Evolutionary conservation across 2,113 vertebrate genomes (phyloP), one percentile per base, ranked within the genome.

Genomic region (Azemiops feae): DNA sequence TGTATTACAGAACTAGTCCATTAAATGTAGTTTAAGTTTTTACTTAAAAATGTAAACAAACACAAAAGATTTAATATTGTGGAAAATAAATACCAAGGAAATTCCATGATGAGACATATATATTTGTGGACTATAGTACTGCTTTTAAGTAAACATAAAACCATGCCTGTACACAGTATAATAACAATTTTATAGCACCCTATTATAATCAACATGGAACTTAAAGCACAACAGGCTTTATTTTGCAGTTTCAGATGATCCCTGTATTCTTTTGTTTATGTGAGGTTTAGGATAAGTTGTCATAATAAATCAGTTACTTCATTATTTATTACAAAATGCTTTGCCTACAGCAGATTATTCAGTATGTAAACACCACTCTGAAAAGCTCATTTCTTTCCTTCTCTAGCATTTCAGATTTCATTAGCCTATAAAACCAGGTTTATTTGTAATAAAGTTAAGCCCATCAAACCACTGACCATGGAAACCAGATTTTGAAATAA

Each of bases 391-490:
- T 96, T 94, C 94, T 94, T 92, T 93, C 95, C 95, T 97, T 96
- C 93, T 96, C 96, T 95, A 97, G 30, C 96, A 97, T 98, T 98
- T 98, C 95, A 97, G 97, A 98, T 98, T 97, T 98, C 97, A 98
- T 98, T 98, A 98, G 98, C 96, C 98, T 98, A 98, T 98, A 98
- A 99, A 98, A 98, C 98, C 98, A 98, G 98, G 98, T 98, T 99
- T 98, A 98, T 98, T 98, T 97, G 98, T 99, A 99, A 99, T 98
- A 98, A 99, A 99, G 99, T 99, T 99, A 99, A 99, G 98, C 98
- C 98, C 98, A 97, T 98, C 98, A 97, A 98, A 98, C 97, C 96
- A 97, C 97, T 98, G 98, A 97, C 98, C 98, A 98, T 98, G 97
- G 97, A 98, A 99, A 99, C 98, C 98, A 98, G 98, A 99, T 99